Conservation (phyloP, 1,140 invertebrate genomes). For the Drosophila repletoides region DNA sequence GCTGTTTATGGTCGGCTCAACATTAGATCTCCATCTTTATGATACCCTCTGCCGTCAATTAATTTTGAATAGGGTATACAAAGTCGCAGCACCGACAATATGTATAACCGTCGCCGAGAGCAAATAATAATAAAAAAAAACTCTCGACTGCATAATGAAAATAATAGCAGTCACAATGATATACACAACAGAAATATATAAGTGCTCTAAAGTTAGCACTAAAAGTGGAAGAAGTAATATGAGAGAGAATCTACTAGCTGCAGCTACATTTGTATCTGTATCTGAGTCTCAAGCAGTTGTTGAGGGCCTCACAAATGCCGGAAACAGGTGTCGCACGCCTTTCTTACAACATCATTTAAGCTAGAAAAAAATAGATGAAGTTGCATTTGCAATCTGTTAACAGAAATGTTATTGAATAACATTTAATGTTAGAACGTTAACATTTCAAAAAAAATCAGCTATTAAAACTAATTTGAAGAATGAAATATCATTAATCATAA, state of each 20-base stretch:
- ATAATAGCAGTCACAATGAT: slow-evolving; percentile 52
- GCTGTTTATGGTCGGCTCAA: too few species aligned
- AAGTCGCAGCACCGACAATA: slow-evolving; percentile 20
- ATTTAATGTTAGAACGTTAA: background rate
- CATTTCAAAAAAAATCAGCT: background rate
- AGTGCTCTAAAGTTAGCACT: slow-evolving; percentile 9
- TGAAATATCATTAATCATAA: slow-evolving; percentile 35
- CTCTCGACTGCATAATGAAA: slow-evolving; percentile 58
- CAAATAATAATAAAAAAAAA: slow-evolving; percentile 23
- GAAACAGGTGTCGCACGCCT: slow-evolving; percentile 69
- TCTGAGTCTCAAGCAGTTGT: too few species aligned
- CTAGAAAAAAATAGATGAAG: slow-evolving; percentile 6
- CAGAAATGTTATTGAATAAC: background rate
- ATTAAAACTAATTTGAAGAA: slow-evolving; percentile 8
- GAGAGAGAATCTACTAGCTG: background rate
- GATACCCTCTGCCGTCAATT: background rate
- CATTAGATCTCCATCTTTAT: too few species aligned
- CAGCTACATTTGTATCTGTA: slow-evolving; percentile 28
- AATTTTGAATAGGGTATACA: slow-evolving; percentile 1
- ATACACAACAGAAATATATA: slow-evolving; percentile 4
- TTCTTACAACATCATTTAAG: slow-evolving; percentile 33
- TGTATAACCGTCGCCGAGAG: slow-evolving; percentile 35
- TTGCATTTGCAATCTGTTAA: background rate
- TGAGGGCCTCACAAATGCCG: slow-evolving; percentile 39
- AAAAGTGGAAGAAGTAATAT: background rate